A percentile compares a stretch with the other conserved stretches of the same genome.
phyloP scores from a whole-genome alignment of 2,888 invertebrate genomes.

The Acanthosepion pharaonis region DNA sequence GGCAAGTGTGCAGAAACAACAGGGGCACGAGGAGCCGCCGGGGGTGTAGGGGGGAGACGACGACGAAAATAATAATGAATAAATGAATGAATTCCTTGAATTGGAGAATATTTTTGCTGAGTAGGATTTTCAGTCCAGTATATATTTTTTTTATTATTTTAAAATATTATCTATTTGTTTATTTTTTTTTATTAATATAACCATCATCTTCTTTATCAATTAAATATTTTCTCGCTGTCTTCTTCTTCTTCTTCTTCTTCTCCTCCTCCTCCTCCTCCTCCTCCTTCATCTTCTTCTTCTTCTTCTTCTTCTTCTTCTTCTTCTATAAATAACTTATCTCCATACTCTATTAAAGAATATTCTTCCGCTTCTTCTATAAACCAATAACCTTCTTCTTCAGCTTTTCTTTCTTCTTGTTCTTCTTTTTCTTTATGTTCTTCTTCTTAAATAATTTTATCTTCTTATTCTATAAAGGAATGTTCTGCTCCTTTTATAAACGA shows the following conservation, averaged over 20 bases:
- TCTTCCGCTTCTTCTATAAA: too few relatives aligned
- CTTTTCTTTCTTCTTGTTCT: too few relatives aligned
- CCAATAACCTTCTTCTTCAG: too few relatives aligned
- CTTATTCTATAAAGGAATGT: too few relatives aligned
- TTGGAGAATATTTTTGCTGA: neutral
- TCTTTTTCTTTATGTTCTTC: too few relatives aligned
- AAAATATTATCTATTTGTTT: neutral
- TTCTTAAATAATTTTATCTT: too few relatives aligned
- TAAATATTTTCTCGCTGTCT: neutral
- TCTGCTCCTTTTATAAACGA: too few relatives aligned
- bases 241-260: neutral
- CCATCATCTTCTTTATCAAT: neutral
- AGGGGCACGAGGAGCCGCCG: neutral
- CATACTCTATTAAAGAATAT: too few relatives aligned
- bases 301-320: neutral
- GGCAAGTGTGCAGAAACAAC: neutral
- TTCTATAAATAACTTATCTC: too few relatives aligned
- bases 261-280: neutral
- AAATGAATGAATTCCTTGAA: slow-evolving; percentile 22
- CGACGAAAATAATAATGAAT: neutral
- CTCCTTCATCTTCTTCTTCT: neutral
- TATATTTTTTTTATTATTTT: neutral
- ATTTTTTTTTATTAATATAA: neutral
- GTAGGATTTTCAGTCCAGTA: neutral
- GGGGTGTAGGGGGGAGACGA: neutral